Evolutionary conservation across 2,113 vertebrate species (phyloP), one percentile per base, ranked within the genome.

Genomic region (Neogale vison): DNA sequence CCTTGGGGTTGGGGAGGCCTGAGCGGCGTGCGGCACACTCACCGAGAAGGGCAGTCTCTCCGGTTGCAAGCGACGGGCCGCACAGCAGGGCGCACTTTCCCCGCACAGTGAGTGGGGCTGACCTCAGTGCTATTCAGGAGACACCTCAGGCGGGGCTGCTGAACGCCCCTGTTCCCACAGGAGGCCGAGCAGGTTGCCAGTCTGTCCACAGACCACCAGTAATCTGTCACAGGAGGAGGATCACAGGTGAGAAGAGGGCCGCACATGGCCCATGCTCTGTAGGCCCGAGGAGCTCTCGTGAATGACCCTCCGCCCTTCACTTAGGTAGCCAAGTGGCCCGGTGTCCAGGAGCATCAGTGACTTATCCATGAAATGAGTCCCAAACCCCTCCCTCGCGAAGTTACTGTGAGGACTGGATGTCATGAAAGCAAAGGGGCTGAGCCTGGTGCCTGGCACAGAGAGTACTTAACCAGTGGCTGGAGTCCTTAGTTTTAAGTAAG

Each of bases 31-130:
- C 31, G 24, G 61, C 10, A n/a, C 65, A 98, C 99, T 1, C 95
- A 99, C 99, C 99, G 99, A 97, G 99, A 98, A 95, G 99, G 99
- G 86, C 99, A 99, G 97, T 99, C 99, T 98, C 98, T 99, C 96
- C 99, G 99, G 97, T 98, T 99, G 96, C 99, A 99, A 1, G 98
- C 77, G 0, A 98, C 2, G 0, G 98, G 98, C 18, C 99, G 98
- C 71, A 99, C 96, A 8, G 98, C n/a, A 63, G 99, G 99, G 95
- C 99, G 99, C 17, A 85, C 98, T 90, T 98, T 99, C 55, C 99
- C 99, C 1, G 96, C 63, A 63, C 99, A 99, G 93, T 97, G 31
- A 3, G 97, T 97, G 5, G 93, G 59, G 69, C 98, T 98, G 87
- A 98, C 98, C 92, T 99, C 99, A 0, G 92, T 98, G 45, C 81